Conservation (phyloP, 1,140 invertebrate species). For the Drosophila ironensis region DNA sequence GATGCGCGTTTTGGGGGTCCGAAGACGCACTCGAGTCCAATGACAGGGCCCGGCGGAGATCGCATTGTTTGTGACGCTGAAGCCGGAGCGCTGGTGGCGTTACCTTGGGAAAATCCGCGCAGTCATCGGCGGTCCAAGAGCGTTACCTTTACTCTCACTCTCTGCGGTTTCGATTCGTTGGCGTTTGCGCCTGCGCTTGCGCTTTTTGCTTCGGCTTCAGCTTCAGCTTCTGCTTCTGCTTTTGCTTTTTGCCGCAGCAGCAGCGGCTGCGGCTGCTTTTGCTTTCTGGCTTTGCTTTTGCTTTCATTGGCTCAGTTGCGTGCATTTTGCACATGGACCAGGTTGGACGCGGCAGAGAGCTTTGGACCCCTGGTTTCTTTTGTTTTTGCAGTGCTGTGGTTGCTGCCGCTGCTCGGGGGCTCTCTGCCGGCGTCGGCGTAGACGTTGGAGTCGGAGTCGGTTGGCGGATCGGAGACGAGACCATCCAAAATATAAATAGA, state of each 20-base stretch:
- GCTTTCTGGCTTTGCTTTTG: constrained; percentile 68
- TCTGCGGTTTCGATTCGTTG: constrained; percentile 46
- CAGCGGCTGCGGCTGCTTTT: no score
- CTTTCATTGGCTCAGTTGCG: constrained; percentile 54
- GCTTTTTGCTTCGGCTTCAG: constrained; percentile 32
- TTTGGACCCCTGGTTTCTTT: constrained; percentile 37
- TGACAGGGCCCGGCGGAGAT: constrained; percentile 3
- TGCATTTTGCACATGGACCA: constrained; percentile 72
- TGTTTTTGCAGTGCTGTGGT: constrained; percentile 43
- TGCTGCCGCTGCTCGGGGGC: constrained; percentile 16
- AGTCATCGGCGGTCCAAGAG: constrained; percentile 60
- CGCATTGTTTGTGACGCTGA: constrained; percentile 21
- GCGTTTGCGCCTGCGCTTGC: background rate
- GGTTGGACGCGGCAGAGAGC: constrained; percentile 23
- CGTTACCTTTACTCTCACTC: constrained; percentile 59
- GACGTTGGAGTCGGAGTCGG: constrained; percentile 10
- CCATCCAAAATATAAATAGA: constrained; percentile 82
- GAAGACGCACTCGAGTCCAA: constrained; percentile 24
- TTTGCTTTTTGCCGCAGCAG: no score
- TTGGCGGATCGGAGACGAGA: constrained; percentile 48
- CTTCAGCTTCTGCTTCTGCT: constrained; percentile 15
- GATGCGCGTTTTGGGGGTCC: background rate
- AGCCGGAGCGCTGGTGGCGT: constrained; percentile 21
- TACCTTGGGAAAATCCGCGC: constrained; percentile 79
- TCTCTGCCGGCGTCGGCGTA: background rate